Base-by-base conservation (phyloP, 1,140 invertebrate species). In the Drosophila athabasca region DNA sequence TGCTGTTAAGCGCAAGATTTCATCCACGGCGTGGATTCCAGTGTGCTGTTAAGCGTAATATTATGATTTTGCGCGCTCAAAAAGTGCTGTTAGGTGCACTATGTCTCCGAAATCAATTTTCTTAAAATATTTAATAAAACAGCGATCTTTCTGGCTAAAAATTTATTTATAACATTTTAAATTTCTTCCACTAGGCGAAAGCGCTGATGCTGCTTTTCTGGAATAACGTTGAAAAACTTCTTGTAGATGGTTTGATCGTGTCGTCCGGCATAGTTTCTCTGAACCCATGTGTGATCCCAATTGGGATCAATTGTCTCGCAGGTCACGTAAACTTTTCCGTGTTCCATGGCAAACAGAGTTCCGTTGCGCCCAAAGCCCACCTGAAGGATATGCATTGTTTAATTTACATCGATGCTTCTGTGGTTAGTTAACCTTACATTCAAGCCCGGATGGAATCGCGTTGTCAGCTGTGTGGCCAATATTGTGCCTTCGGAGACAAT, bases 221-320 rank as follows among this genome's bases (percentile, higher is more conserved):
- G 95, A 77, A 97, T 94, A 46, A 97, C 93, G 93, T 97, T 95
- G 70, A 95, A 96, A 79, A 96, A 95, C 89, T 97, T 97, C 89
- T 97, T 97, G 79, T 95, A 96, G 79, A 97, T 95, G n/a, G 92
- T 92, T 79, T 94, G 93, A 3, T 93, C 87, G 76, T 94, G 91
- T 69, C 95, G 91, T 1, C 94, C 94, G 2, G 82, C 90, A 87
- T 97, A 96, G 66, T 93, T 92, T 31, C 93, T 88, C 80, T 94
- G 92, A 6, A 96, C 92, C 95, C 95, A 96, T 0, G 92, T 92
- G 74, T 95, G 94, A 19, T 95, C 92, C 95, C 95, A 96, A 73
- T 96, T 93, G 0, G 94, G 94, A 71, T 96, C 93, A 62, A 95
- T 93, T 82, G 95, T 94, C 89, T 97, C 96, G 92, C 95, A 96